phyloP scores from a whole-genome alignment of 2,888 invertebrate genomes.

The Melangyna quadrimaculata region DNA sequence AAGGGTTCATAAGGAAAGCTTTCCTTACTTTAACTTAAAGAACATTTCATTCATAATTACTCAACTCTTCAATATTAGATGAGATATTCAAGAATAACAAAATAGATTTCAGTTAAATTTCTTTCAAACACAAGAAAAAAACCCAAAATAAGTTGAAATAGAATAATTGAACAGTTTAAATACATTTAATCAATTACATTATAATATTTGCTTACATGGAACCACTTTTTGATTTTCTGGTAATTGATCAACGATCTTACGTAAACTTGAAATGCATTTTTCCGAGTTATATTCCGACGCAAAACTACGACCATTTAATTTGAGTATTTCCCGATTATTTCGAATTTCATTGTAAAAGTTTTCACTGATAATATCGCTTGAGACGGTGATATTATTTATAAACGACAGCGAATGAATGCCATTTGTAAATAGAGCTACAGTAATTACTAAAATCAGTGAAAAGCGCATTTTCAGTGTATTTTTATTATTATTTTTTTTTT shows the following conservation, averaged over 20 bases:
- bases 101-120: too few species aligned
- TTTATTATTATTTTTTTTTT: too few species aligned
- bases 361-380: constrained; percentile 16
- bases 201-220: constrained; percentile 50
- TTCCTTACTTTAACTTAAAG: too few species aligned
- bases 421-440: not conserved
- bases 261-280: not conserved
- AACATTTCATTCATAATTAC: too few species aligned
- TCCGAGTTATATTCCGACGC: not conserved
- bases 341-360: constrained; percentile 11
- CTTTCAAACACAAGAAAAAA: too few species aligned
- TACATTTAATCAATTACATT: too few species aligned
- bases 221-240: constrained; percentile 11
- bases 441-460: not conserved
- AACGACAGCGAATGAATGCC: constrained; percentile 11
- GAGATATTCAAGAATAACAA: too few species aligned
- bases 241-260: not conserved
- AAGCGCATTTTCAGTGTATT: not conserved
- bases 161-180: too few species aligned
- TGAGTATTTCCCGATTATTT: not conserved
- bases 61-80: too few species aligned
- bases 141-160: too few species aligned
- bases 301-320: not conserved
- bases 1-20: too few species aligned
- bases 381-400: constrained; percentile 13